Base-by-base conservation (phyloP, 1,140 invertebrate species). In the Rhynchophorus ferrugineus region DNA sequence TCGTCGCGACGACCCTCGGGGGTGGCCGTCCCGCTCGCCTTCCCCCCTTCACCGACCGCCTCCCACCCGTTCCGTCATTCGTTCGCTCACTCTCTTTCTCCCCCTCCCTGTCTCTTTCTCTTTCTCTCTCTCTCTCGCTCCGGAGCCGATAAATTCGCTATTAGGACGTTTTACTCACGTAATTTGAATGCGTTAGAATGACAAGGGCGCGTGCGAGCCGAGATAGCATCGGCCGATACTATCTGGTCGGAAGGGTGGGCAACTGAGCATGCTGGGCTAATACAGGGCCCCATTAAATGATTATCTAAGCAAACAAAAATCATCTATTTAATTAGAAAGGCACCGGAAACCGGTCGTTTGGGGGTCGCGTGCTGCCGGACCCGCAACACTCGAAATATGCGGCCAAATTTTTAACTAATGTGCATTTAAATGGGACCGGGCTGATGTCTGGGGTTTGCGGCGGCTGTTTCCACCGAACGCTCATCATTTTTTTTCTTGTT, bases 221-320 rank as follows among this genome's bases (percentile, higher is more conserved):
- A 24, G 57, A 60, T 59, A 59, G 54, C 18, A 42, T 60, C 60
- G n/a, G 55, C 29, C 55, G 61, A 63, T 63, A 19, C 45, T 63
- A 65, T 65, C 63, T 43, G 24, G 24, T 34, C 37, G 45, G 42
- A 57, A 50, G 61, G 65, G 63, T 63, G 60, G 58, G 63, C 60
- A 64, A 63, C 59, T 61, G 59, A 56, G 48, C 61, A 60, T 66
- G 62, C 60, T 58, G 55, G 48, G 61, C 54, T 61, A 61, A 64
- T 61, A 59, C 57, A 52, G 58, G 61, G 63, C 59, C 51, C 62
- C 63, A 69, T 69, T 69, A 69, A 68, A 68, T 69, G 68, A 69
- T 69, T 69, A 69, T 69, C 66, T 68, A 67, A 69, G 68, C 68
- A 69, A 69, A 69, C 66, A 69, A 61, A 69, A 69, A 69, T 69